These are phyloP conservation scores for Tetranychus urticae DNA, from an alignment of 1,140 invertebrate species.

Conservation along the genomic window DNA sequence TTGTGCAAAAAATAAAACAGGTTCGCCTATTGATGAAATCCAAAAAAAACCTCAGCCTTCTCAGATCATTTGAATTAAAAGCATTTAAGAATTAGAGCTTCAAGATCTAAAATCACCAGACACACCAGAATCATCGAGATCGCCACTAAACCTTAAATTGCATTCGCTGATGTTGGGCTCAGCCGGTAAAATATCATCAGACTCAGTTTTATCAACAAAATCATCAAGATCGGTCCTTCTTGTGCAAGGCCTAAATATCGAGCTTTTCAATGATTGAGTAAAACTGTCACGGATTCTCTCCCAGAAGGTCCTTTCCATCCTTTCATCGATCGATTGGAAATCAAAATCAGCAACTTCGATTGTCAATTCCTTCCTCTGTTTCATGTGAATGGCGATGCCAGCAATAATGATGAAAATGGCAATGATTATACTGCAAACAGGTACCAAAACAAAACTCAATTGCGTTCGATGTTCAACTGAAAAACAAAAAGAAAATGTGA, in stretches of 20 bases:
- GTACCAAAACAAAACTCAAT: constrained; percentile 57
- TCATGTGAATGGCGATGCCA: constrained; percentile 43
- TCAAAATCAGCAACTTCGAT: constrained; percentile 69
- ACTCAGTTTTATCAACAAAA: too few relatives aligned
- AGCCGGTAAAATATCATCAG: neutral
- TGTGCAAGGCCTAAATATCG: neutral
- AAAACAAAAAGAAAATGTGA: constrained; percentile 19
- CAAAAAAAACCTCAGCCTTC: too few relatives aligned
- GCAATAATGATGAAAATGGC: constrained; percentile 56
- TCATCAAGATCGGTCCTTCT: too few relatives aligned
- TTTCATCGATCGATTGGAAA: constrained; percentile 43
- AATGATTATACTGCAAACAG: constrained; percentile 44
- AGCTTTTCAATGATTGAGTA: neutral
- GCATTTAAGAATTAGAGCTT: neutral
- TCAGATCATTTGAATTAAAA: too few relatives aligned
- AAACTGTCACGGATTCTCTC: constrained; percentile 26
- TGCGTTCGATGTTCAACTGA: constrained; percentile 44
- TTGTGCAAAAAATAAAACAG: too few relatives aligned
- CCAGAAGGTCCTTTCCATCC: constrained; percentile 59
- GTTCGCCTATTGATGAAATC: too few relatives aligned
- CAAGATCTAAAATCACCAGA: neutral
- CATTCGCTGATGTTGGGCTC: neutral
- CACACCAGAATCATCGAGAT: neutral
- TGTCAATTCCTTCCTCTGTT: constrained; percentile 29
- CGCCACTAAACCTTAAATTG: neutral